phyloP scores from a whole-genome alignment of 2,113 vertebrate genomes.

The Lepisosteus osseus region DNA sequence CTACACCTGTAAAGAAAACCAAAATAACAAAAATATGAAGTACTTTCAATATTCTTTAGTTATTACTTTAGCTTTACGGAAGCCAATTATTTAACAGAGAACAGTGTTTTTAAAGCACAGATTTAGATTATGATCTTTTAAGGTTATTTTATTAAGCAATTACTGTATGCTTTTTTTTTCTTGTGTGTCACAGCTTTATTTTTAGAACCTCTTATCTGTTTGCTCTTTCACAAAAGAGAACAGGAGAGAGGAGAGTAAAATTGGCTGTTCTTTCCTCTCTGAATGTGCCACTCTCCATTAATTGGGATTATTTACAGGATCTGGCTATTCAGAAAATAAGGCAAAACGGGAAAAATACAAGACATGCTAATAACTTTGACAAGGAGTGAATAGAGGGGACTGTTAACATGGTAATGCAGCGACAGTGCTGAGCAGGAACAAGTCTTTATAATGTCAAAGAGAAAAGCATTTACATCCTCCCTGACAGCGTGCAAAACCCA shows the following conservation, averaged over 20 bases:
- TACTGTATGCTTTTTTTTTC: slow-evolving; percentile 1
- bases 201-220: background rate
- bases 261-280: slow-evolving; percentile 10
- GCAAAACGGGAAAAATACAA: background rate
- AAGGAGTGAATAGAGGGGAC: slow-evolving; percentile 34
- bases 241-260: slow-evolving; percentile 1
- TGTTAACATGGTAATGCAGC: slow-evolving; percentile 39
- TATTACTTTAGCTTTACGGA: no score
- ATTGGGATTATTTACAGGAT: slow-evolving; percentile 29
- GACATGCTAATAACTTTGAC: slow-evolving; percentile 35
- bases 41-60: no score
- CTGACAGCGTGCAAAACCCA: slow-evolving; percentile 56
- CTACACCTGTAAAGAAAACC: no score
- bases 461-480: slow-evolving; percentile 35
- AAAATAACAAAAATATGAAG: no score
- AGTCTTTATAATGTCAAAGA: slow-evolving; percentile 42
- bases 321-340: slow-evolving; percentile 1
- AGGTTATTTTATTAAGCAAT: slow-evolving; percentile 18
- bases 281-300: slow-evolving; percentile 13
- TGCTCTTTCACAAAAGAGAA: background rate
- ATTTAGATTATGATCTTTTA: slow-evolving; percentile 8
- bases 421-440: slow-evolving; percentile 60
- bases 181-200: background rate
- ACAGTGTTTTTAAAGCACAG: background rate
- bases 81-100: no score